Evolutionary conservation across 2,797 vertebrate species (phyloP).

Genomic region (Triplophysa yarkandensis): DNA sequence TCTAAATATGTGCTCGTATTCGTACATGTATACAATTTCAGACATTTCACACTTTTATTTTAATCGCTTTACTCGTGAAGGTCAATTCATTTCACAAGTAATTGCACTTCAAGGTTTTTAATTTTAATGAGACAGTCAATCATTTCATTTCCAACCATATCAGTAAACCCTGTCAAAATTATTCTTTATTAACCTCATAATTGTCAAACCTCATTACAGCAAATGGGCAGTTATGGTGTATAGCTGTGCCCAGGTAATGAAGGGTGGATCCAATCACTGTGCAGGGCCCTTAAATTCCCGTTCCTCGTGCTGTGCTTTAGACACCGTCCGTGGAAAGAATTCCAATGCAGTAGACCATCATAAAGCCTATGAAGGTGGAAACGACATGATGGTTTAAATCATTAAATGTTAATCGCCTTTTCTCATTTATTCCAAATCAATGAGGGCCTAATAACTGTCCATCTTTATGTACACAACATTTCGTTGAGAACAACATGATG

Average conservation of each 20-base stretch:
- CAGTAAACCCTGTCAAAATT: constrained; percentile 67
- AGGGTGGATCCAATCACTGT: constrained; percentile 42
- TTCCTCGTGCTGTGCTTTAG: constrained; percentile 50
- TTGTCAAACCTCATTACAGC: constrained; percentile 62
- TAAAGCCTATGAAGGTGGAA: constrained; percentile 50
- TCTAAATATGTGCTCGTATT: background rate
- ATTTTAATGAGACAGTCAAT: constrained; percentile 75
- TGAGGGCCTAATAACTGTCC: constrained; percentile 21
- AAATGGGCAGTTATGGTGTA: constrained; percentile 55
- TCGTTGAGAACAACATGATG: background rate
- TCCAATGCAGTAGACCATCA: constrained; percentile 48
- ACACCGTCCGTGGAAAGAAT: constrained; percentile 36
- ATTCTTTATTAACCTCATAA: constrained; percentile 69
- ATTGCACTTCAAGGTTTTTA: constrained; percentile 69
- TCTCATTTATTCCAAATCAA: constrained; percentile 18
- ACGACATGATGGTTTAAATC: constrained; percentile 47
- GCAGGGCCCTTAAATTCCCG: constrained; percentile 49
- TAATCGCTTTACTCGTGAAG: constrained; percentile 62
- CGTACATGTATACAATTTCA: background rate
- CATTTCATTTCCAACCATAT: constrained; percentile 69
- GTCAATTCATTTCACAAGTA: constrained; percentile 64
- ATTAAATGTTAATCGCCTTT: constrained; percentile 38
- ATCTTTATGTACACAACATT: background rate
- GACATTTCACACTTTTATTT: background rate
- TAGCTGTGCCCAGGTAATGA: constrained; percentile 57